Evolutionary conservation across 2,797 vertebrate genomes (phyloP).

Genomic region (Melanotaenia maccullochi): DNA sequence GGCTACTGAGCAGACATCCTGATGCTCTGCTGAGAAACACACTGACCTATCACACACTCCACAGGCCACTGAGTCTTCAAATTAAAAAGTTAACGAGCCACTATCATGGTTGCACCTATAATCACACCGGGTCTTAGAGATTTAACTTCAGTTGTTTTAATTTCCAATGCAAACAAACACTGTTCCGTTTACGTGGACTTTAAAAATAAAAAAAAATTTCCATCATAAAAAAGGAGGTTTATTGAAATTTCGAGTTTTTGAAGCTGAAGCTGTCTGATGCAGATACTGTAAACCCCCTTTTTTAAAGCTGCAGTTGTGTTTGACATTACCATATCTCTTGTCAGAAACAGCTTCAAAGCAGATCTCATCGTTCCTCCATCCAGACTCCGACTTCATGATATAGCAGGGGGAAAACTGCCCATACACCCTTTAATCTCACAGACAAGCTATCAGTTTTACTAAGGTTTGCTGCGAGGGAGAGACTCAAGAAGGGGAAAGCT

Average conservation of each 20-base stretch:
- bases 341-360: constrained; percentile 32
- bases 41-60: constrained; percentile 48
- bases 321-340: constrained; percentile 37
- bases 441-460: constrained; percentile 45
- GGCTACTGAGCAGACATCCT: constrained; percentile 42
- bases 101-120: constrained; percentile 42
- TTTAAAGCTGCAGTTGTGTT: constrained; percentile 9
- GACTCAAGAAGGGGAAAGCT: constrained; percentile 1
- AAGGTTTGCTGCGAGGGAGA: background rate
- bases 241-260: background rate
- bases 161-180: constrained; percentile 2
- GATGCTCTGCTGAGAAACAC: constrained; percentile 50
- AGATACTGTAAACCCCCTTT: background rate
- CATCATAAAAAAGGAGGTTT: background rate
- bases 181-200: constrained; percentile 5
- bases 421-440: constrained; percentile 21
- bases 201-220: background rate
- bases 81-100: constrained; percentile 66
- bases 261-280: background rate
- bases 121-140: constrained; percentile 3
- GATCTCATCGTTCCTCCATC: constrained; percentile 44
- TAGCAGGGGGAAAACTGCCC: constrained; percentile 35
- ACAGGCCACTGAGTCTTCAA: constrained; percentile 44
- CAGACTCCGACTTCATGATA: constrained; percentile 26
- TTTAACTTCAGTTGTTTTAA: constrained; percentile 10